These are phyloP conservation scores for Enteromius unitaeniatus DNA, from an alignment of 2,797 vertebrate genomes.

Conservation along the genomic window DNA sequence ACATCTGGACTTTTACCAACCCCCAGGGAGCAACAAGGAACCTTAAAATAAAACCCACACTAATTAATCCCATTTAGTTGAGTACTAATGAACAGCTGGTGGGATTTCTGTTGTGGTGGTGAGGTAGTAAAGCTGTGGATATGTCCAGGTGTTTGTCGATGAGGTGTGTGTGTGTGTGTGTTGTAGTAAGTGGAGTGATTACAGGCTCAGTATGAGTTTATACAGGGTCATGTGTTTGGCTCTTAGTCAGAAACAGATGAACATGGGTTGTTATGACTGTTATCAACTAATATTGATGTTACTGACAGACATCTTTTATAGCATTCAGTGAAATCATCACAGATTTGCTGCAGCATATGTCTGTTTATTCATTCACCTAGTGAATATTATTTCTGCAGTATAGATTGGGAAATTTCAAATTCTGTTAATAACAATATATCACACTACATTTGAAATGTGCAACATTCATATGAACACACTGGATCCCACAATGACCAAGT, in stretches of 20 bases:
- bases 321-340: background rate
- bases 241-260: slow-evolving; percentile 50
- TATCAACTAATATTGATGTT: background rate
- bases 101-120: slow-evolving; percentile 59
- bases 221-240: slow-evolving; percentile 64
- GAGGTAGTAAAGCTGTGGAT: slow-evolving; percentile 64
- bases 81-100: slow-evolving; percentile 71
- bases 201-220: slow-evolving; percentile 4
- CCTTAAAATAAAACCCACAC: slow-evolving; percentile 53
- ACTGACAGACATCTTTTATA: background rate
- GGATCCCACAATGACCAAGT: background rate
- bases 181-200: slow-evolving; percentile 13
- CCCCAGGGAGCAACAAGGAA: slow-evolving; percentile 42
- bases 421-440: background rate
- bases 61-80: slow-evolving; percentile 75
- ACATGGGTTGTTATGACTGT: slow-evolving; percentile 13
- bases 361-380: background rate
- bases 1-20: slow-evolving; percentile 60
- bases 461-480: background rate
- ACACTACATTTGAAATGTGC: background rate
- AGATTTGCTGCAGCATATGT: background rate
- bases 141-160: slow-evolving; percentile 66
- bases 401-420: background rate
- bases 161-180: slow-evolving; percentile 62
- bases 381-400: background rate